Evolutionary conservation across 2,888 invertebrate genomes (phyloP).

Genomic region (Zelleria hepariella): DNA sequence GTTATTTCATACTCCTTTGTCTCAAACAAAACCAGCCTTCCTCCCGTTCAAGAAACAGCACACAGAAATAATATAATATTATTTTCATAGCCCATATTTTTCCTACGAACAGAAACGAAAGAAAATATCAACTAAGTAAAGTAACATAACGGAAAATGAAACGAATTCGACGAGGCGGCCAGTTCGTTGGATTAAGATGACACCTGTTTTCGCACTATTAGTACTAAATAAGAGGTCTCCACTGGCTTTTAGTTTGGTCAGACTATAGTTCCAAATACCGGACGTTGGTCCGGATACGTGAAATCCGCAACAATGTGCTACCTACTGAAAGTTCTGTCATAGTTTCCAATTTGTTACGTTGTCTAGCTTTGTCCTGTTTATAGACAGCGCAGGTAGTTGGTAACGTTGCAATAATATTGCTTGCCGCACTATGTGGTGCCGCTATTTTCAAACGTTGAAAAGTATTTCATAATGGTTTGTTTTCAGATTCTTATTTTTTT

Average conservation of each 20-base stretch:
- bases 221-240: neutral
- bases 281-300: neutral
- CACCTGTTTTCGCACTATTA: neutral
- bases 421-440: no score
- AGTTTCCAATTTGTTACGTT: neutral
- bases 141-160: neutral
- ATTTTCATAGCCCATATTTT: neutral
- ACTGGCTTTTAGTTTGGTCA: neutral
- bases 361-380: neutral
- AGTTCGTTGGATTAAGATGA: neutral
- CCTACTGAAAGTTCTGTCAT: neutral
- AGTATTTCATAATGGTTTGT: no score
- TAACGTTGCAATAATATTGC: neutral
- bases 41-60: neutral
- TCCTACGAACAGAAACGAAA: neutral
- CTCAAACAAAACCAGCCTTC: neutral
- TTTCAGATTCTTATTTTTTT: no score
- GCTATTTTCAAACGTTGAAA: no score
- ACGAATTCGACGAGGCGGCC: neutral
- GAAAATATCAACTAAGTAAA: neutral
- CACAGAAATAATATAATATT: neutral
- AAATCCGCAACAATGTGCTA: neutral
- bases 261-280: neutral
- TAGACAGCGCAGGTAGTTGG: neutral
- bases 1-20: neutral